phyloP scores from a whole-genome alignment of 2,888 invertebrate genomes.

The Tholera decimalis region DNA sequence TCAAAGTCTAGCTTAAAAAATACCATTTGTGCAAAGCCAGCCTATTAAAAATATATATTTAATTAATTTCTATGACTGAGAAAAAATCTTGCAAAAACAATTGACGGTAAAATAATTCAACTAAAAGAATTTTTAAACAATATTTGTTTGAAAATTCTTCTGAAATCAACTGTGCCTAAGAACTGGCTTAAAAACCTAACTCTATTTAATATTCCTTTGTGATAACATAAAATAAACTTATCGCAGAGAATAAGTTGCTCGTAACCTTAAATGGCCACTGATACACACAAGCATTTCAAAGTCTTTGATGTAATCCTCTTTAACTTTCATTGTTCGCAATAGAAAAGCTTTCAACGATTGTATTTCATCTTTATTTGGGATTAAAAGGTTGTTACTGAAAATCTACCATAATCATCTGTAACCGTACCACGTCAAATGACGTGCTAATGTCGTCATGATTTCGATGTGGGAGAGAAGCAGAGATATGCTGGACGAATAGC shows the following conservation, averaged over 20 bases:
- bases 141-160: not conserved
- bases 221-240: conserved; percentile 13
- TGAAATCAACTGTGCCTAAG: not conserved
- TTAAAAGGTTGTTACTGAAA: conserved; percentile 37
- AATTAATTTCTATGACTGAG: no score
- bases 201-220: conserved; percentile 1
- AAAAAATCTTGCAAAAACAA: no score
- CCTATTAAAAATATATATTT: no score
- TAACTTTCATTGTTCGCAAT: conserved; percentile 40
- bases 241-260: not conserved
- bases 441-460: no score
- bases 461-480: no score
- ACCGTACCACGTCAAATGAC: no score
- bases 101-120: no score
- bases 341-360: conserved; percentile 41
- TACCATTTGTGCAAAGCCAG: not conserved
- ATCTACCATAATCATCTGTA: no score
- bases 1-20: no score
- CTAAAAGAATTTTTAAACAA: no score
- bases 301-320: conserved; percentile 48
- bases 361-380: conserved; percentile 42
- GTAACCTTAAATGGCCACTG: conserved; percentile 17
- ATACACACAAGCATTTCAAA: conserved; percentile 19
- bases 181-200: not conserved
- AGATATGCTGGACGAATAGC: no score